Evolutionary conservation across 2,113 vertebrate species (phyloP).

Genomic region (Phalacrocorax brasilianus): DNA sequence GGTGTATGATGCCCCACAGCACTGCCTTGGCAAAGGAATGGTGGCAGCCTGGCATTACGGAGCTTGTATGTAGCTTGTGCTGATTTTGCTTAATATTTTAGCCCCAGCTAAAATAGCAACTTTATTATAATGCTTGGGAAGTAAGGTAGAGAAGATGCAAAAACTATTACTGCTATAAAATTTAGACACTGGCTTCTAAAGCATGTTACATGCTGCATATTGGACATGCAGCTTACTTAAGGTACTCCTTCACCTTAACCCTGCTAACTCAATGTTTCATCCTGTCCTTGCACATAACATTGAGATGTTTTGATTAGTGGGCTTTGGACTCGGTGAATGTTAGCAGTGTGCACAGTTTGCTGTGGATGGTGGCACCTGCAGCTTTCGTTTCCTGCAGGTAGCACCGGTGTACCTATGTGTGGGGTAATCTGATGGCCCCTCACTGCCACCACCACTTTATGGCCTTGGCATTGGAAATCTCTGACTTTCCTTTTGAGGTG

Average conservation of each 20-base stretch:
- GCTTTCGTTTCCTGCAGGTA: not conserved
- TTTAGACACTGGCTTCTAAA: not conserved
- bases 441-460: not conserved
- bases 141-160: not conserved
- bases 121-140: not conserved
- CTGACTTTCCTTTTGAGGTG: not conserved
- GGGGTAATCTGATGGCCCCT: not conserved
- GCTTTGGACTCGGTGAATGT: not conserved
- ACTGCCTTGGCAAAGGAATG: not conserved
- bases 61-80: not conserved
- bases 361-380: not conserved
- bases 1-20: not conserved
- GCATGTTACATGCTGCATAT: not conserved
- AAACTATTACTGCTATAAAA: not conserved
- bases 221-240: not conserved
- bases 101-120: not conserved
- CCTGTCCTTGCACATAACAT: not conserved
- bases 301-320: not conserved
- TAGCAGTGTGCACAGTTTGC: not conserved
- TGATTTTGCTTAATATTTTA: not conserved
- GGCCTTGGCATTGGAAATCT: not conserved
- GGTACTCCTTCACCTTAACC: not conserved
- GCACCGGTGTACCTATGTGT: rapidly evolving
- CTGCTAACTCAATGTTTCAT: not conserved
- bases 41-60: not conserved